phyloP scores from a whole-genome alignment of 2,888 invertebrate species.

The Ellobium chinense region DNA sequence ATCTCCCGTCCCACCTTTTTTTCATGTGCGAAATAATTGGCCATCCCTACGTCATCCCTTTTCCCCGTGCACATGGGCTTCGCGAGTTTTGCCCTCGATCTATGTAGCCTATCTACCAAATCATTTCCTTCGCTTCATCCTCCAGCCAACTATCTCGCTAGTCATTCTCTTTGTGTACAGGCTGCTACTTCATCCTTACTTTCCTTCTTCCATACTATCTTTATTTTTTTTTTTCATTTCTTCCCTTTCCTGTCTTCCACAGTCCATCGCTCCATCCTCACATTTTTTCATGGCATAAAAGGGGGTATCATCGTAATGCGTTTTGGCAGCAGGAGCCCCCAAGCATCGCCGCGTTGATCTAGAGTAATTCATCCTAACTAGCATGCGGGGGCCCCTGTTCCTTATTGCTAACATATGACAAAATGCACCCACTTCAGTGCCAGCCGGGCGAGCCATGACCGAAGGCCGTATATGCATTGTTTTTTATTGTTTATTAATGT shows the following conservation, averaged over 20 bases:
- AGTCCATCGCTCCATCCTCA: neutral
- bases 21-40: no score
- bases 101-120: no score
- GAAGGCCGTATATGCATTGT: conserved; percentile 8
- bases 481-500: neutral
- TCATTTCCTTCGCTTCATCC: no score
- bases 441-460: neutral
- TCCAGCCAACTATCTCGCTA: no score
- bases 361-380: conserved; percentile 35
- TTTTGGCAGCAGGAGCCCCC: conserved; percentile 37
- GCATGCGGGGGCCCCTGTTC: neutral
- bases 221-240: neutral
- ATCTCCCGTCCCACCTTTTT: no score
- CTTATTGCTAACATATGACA: conserved; percentile 38
- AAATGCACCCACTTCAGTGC: conserved; percentile 28
- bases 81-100: no score
- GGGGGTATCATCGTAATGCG: conserved; percentile 33
- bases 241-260: neutral
- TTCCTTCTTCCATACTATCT: neutral
- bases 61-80: no score
- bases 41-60: no score
- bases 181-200: no score
- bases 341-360: conserved; percentile 16
- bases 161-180: no score
- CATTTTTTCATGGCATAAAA: conserved; percentile 7